Percentiles rank a stretch among this genome's conserved stretches.
Conservation (phyloP, 2,797 vertebrate species). For the Australoheros facetus region DNA sequence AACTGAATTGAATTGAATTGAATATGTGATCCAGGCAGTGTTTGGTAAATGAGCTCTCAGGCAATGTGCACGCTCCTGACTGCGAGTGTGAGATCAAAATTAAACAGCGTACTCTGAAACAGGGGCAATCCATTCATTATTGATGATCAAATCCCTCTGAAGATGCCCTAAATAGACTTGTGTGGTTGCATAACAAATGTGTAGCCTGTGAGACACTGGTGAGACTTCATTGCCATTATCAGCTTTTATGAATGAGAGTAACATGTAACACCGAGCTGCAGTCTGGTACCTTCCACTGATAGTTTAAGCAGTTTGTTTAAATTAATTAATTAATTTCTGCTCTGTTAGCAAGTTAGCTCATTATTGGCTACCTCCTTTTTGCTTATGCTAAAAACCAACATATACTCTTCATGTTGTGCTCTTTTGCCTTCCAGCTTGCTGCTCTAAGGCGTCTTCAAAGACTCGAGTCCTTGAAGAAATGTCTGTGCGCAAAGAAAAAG, state of each 20-base stretch:
- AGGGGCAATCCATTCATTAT: slow-evolving; percentile 66
- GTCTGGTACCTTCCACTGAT: neutral
- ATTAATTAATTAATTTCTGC: neutral
- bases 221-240: slow-evolving; percentile 16
- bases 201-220: slow-evolving; percentile 20
- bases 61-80: neutral
- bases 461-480: neutral
- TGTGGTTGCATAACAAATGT: slow-evolving; percentile 46
- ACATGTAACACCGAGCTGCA: neutral
- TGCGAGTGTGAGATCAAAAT: slow-evolving; percentile 43
- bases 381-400: neutral
- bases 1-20: too few species aligned
- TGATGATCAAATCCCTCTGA: slow-evolving; percentile 62
- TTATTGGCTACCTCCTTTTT: neutral
- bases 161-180: slow-evolving; percentile 63
- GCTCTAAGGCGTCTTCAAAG: neutral
- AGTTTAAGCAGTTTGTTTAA: neutral
- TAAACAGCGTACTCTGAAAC: slow-evolving; percentile 50
- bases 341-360: neutral
- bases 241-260: slow-evolving; percentile 31
- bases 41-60: slow-evolving; percentile 38
- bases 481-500: neutral
- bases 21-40: neutral
- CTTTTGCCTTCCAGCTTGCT: neutral
- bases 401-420: neutral